These are phyloP conservation scores for Spheniscus mendiculus DNA, from an alignment of 2,113 vertebrate genomes.

Conservation along the genomic window DNA sequence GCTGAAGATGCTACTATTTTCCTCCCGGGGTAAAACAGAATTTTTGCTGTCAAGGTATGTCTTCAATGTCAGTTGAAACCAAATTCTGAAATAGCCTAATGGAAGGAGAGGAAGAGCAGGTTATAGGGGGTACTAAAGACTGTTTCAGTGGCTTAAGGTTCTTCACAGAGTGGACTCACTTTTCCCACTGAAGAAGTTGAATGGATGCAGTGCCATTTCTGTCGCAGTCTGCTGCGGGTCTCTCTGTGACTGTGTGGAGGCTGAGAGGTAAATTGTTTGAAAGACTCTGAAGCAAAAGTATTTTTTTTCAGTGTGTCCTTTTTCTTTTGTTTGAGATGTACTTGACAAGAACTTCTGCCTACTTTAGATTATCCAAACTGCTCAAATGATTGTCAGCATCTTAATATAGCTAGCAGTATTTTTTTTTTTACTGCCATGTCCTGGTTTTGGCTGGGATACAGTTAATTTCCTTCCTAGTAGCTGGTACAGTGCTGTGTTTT, in stretches of 20 bases:
- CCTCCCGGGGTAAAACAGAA: background rate
- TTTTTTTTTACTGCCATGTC: background rate
- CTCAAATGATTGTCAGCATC: background rate
- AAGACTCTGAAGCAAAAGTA: background rate
- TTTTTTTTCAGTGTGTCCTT: background rate
- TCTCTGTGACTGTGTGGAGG: background rate
- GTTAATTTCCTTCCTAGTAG: too few relatives aligned
- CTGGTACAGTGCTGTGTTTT: too few relatives aligned
- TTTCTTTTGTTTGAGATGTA: background rate
- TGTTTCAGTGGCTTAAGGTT: background rate
- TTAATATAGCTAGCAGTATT: background rate
- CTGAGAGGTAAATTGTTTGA: background rate
- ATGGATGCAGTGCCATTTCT: background rate
- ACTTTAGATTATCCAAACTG: background rate
- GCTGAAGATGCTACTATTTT: background rate
- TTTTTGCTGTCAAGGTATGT: background rate
- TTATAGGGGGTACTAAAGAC: background rate
- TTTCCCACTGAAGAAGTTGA: background rate
- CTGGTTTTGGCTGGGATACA: too few relatives aligned
- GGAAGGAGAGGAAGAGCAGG: background rate
- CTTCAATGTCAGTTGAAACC: background rate
- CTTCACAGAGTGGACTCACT: background rate
- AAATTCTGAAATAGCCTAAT: background rate
- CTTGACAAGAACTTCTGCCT: background rate
- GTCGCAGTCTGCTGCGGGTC: background rate